phyloP scores from a whole-genome alignment of 2,797 vertebrate genomes.

The Enoplosus armatus region DNA sequence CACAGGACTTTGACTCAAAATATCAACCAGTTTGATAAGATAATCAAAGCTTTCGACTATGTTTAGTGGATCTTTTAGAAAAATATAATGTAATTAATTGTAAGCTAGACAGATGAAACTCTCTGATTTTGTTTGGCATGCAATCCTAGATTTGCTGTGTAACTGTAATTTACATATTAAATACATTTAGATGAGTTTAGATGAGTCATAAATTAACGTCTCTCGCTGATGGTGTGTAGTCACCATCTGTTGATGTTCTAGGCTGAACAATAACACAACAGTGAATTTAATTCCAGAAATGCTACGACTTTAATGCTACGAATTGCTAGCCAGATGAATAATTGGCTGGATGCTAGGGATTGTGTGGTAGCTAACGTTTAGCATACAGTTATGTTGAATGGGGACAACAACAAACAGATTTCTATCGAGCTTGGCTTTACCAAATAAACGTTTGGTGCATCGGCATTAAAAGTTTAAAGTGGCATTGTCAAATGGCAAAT shows the following conservation, averaged over 20 bases:
- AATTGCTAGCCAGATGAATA: slow-evolving; percentile 74
- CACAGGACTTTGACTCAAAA: slow-evolving; percentile 75
- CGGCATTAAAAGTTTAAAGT: background rate
- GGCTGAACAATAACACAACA: slow-evolving; percentile 15
- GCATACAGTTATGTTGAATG: slow-evolving; percentile 31
- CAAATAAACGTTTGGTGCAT: background rate
- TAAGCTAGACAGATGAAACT: background rate
- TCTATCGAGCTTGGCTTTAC: background rate
- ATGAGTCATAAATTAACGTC: background rate
- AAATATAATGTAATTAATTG: background rate
- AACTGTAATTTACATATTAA: background rate
- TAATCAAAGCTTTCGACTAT: background rate
- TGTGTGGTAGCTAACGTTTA: slow-evolving; percentile 73
- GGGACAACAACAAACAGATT: background rate
- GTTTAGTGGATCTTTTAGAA: background rate
- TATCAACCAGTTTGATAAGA: slow-evolving; percentile 39
- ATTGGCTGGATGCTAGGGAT: slow-evolving; percentile 83
- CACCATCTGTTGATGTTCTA: slow-evolving; percentile 8
- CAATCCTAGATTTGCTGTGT: background rate
- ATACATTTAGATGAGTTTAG: too few relatives aligned
- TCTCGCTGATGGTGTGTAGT: background rate
- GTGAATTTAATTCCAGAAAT: slow-evolving; percentile 46
- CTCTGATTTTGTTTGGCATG: background rate
- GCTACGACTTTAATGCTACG: slow-evolving; percentile 36
- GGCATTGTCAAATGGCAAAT: background rate